Evolutionary conservation across 2,113 vertebrate species (phyloP).

Genomic region (Centropus unirufus): DNA sequence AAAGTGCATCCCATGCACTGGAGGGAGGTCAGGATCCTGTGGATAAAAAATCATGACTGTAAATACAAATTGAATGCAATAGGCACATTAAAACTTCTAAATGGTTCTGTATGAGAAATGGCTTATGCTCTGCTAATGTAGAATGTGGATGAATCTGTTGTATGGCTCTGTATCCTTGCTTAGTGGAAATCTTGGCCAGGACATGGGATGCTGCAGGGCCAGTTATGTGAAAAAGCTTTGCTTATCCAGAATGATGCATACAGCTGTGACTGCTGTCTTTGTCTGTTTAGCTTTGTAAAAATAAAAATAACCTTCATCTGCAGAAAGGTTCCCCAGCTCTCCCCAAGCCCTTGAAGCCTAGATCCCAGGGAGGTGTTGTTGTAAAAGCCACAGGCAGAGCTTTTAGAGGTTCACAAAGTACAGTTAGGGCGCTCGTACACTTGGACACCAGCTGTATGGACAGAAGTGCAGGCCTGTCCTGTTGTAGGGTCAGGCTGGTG

Average conservation of each 20-base stretch:
- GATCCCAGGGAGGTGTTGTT: neutral
- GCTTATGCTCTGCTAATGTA: neutral
- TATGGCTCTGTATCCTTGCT: neutral
- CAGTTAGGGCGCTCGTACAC: neutral
- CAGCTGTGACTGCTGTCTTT: neutral
- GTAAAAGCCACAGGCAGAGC: neutral
- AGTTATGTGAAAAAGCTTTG: neutral
- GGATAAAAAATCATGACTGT: neutral
- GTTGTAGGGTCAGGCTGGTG: neutral
- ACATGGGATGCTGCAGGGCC: neutral
- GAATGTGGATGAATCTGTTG: neutral
- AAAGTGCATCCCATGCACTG: neutral
- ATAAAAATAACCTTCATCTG: neutral
- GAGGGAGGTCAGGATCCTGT: neutral
- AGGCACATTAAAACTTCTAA: neutral
- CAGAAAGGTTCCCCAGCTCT: neutral
- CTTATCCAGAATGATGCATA: fast-evolving
- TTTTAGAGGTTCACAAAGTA: neutral
- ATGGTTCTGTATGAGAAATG: neutral
- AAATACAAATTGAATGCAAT: neutral
- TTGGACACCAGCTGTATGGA: neutral
- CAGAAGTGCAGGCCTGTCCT: neutral
- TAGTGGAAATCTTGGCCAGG: neutral
- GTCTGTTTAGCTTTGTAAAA: neutral
- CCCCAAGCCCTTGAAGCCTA: neutral